Evolutionary conservation across 2,797 vertebrate species (phyloP).

Genomic region (Sebastes nivosus): DNA sequence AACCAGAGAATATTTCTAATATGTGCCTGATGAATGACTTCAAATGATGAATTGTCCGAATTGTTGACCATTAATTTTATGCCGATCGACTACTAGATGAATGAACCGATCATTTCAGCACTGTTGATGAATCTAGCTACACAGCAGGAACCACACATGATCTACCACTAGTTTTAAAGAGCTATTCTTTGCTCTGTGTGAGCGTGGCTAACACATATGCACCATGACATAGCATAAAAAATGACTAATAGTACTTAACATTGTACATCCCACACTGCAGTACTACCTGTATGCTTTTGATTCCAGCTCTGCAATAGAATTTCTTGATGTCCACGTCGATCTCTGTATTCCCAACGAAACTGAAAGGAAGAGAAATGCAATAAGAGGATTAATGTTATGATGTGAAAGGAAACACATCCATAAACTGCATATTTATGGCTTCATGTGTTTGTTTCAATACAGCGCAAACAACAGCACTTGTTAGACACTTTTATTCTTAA

Average conservation of each 20-base stretch:
- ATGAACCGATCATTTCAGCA: too few relatives aligned
- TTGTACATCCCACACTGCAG: neutral
- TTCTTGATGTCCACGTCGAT: slow-evolving; percentile 96
- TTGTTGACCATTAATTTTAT: neutral
- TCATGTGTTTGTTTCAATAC: neutral
- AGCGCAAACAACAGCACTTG: neutral
- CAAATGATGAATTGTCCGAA: neutral
- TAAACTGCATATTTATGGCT: neutral
- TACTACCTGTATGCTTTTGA: slow-evolving; percentile 94
- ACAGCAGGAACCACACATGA: neutral
- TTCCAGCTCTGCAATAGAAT: slow-evolving; percentile 96
- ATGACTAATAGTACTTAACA: neutral
- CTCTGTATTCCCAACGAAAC: slow-evolving; percentile 95
- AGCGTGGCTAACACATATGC: neutral
- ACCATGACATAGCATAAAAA: neutral
- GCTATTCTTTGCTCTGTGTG: neutral
- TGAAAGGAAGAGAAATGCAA: slow-evolving; percentile 53
- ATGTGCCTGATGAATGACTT: neutral
- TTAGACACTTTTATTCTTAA: neutral
- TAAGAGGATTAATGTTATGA: neutral
- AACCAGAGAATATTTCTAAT: neutral
- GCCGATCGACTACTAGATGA: too few relatives aligned
- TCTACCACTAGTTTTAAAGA: neutral
- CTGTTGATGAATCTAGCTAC: too few relatives aligned
- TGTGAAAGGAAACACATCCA: neutral